Base-by-base conservation (phyloP, 2,888 invertebrate species). In the Boloria selene region DNA sequence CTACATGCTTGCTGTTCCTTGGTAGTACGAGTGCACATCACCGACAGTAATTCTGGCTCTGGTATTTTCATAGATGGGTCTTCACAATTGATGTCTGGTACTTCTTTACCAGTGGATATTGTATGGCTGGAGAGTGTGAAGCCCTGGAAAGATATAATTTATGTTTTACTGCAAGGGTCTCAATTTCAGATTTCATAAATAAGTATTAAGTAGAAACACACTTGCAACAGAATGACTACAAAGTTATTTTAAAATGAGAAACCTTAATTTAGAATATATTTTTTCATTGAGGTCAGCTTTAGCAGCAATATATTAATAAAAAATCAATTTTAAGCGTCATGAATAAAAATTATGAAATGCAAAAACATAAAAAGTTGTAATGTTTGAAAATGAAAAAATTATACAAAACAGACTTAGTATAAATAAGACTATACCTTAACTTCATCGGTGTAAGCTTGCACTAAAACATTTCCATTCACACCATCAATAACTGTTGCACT, bases 1-100 rank as follows among this genome's bases (percentile, higher is more conserved):
- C 95, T 88, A 77, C 96, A 96, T 7, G 92, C 88, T 14, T 86
- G 80, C 70, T 83, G 82, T 5, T 91, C 90, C 31, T 82, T 80
- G 0, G 91, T 89, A 53, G 93, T 90, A 67, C 91, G 93, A 70
- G 93, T 93, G 71, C 95, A 94, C 68, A 93, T 83, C 0, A 90
- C 88, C 0, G 94, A 91, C 3, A 90, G 75, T 14, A 95, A 78
- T 64, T 83, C 86, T 0, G 94, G 92, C 64, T 84, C 83, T 0
- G 88, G 85, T 2, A 85, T 77, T 1, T 77, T 77, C 4, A 92
- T 78, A 26, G 85, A 81, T 0, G 78, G 68, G 68, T 93, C 80
- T 0, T 79, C 76, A 38, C 85, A 82, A 0, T 83, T 80, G 2
- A 94, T 79, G 68, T 94, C 93, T 0, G 82, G 69, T 0, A 93